Percentiles rank a stretch among this genome's conserved stretches.
phyloP scores from a whole-genome alignment of 2,113 vertebrate species.

The Rhizomys pruinosus region DNA sequence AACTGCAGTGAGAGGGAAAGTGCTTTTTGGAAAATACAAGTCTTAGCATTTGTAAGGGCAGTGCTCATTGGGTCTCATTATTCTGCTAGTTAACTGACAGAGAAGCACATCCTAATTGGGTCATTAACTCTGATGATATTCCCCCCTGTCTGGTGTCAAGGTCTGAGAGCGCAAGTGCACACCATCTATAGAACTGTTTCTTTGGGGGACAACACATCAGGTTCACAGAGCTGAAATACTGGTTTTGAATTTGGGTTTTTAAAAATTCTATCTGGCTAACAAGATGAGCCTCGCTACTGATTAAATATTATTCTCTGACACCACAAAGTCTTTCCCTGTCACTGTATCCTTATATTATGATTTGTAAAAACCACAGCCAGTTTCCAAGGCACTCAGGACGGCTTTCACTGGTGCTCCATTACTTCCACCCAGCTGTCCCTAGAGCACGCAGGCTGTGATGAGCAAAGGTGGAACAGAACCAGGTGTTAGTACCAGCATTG shows the following conservation, averaged over 20 bases:
- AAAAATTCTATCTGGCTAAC: slow-evolving; percentile 22
- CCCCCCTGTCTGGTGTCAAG: slow-evolving; percentile 48
- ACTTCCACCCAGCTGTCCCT: background rate
- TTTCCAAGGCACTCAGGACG: background rate
- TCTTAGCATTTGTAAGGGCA: slow-evolving; percentile 59
- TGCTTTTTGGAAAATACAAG: slow-evolving; percentile 58
- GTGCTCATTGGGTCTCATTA: slow-evolving; percentile 74
- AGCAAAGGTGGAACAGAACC: background rate
- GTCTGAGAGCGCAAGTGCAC: slow-evolving; percentile 42
- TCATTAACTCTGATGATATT: slow-evolving; percentile 76
- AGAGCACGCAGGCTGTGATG: background rate
- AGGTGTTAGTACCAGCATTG: background rate
- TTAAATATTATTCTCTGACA: slow-evolving; percentile 32
- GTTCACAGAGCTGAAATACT: background rate
- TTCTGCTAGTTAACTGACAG: slow-evolving; percentile 76
- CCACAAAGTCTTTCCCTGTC: background rate
- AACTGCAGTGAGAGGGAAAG: slow-evolving; percentile 67
- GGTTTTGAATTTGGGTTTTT: slow-evolving; percentile 6
- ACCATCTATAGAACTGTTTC: background rate
- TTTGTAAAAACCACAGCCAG: background rate
- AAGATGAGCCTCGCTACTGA: background rate
- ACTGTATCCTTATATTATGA: background rate
- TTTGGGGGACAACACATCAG: background rate
- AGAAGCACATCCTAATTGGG: slow-evolving; percentile 79
- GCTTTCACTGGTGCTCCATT: background rate